Base-by-base conservation (phyloP, 1,140 invertebrate genomes). In the Drosophila pseudoobscura region DNA sequence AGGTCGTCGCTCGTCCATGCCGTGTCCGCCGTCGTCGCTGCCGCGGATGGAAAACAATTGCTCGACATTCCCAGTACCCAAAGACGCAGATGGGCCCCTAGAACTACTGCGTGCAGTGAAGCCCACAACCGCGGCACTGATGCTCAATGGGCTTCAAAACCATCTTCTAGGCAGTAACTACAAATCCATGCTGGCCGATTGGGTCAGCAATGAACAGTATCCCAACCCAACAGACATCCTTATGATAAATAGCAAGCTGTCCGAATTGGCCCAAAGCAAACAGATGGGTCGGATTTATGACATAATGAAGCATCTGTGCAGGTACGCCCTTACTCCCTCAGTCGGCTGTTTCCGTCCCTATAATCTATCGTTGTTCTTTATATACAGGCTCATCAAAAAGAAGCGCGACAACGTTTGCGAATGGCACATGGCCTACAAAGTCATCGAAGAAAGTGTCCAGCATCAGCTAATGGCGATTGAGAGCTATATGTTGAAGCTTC, bases 291-390 rank as follows among this genome's bases (percentile, higher is more conserved):
- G 43, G 4, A 44, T 87, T 7, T 88, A 73, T 22, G 75, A 79
- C n/a, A 58, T 78, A 17, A 88, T 87, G 83, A 75, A 80, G 61
- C 59, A 87, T 26, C 46, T 88, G 6, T 87, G 82, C 49, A 55
- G 75, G 73, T 75, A 75, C 6, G 47, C n/a, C 7, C 2, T 22
- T 6, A 15, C 3, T 15, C 8, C 7, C 2, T 31, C 24, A 5
- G 5, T 26, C 3, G 7, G 7, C 7, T 35, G 46, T 5, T 53
- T 26, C 5, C 3, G 4, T 43, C 61, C 11, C 13, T 8, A 1
- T 15, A 22, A 26, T 3, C 8, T 2, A 5, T 17, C 56, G 6
- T 39, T n/a, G 6, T 39, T n/a, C n/a, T 20, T 15, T 13, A 3
- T 13, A 4, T 9, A 4, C 49, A 75, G 73, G 13, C 52, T 87